Evolutionary conservation across 2,888 invertebrate genomes (phyloP).

Genomic region (Piscicola geometra): DNA sequence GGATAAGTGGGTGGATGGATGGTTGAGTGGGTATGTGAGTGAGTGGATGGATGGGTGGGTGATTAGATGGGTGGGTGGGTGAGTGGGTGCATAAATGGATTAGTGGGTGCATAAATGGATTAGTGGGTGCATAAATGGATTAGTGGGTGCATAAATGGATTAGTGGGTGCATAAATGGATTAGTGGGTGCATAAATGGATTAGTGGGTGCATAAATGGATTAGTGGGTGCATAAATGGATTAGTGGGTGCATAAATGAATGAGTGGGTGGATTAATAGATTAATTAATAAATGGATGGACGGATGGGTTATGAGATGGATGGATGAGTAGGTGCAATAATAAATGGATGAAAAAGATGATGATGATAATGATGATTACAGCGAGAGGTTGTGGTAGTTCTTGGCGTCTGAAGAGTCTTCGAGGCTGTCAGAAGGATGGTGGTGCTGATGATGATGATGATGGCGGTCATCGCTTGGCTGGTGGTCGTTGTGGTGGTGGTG

Average conservation of each 20-base stretch:
- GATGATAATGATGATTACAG: not conserved
- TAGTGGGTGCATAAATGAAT: not conserved
- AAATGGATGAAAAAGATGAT: too few relatives aligned
- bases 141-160: constrained; percentile 43
- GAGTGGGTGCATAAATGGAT: constrained; percentile 43
- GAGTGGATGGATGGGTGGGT: not conserved
- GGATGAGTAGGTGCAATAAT: not conserved
- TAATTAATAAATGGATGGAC: too few relatives aligned
- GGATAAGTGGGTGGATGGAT: not conserved
- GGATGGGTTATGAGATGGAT: not conserved
- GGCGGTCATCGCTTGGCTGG: not conserved
- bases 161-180: not conserved
- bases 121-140: not conserved
- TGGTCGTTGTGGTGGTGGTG: constrained; percentile 1
- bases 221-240: not conserved
- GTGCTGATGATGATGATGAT: constrained; percentile 2
- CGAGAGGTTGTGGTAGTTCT: constrained; percentile 22
- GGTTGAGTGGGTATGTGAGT: constrained; percentile 44
- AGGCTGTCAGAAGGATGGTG: not conserved
- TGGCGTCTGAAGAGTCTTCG: constrained; percentile 3
- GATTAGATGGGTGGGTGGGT: not conserved
- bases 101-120: not conserved
- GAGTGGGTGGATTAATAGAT: too few relatives aligned
- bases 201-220: constrained; percentile 43
- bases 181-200: not conserved